Evolutionary conservation across 2,797 vertebrate genomes (phyloP), one percentile per base, ranked within the genome.

Genomic region (Enteromius argenteus): DNA sequence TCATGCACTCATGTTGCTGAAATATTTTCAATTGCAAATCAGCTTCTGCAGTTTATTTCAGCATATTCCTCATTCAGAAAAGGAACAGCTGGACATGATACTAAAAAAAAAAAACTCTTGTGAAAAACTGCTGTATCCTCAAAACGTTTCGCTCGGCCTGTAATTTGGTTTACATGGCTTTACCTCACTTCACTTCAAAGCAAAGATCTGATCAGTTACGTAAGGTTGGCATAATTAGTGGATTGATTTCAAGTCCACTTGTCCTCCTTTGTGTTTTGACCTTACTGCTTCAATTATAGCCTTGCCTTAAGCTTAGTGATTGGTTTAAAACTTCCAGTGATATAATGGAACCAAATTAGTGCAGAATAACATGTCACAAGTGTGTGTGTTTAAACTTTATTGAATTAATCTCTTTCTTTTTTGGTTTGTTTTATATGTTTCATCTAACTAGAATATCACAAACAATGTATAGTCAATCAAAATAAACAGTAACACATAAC

Each of bases 211-310:
- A 67, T 82, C 80, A 87, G 81, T 91, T 88, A 86, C 77, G 19
- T 88, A 90, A 91, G 35, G 35, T 76, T 46, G 75, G 11, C 30
- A 23, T 46, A 32, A 32, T 67, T 17, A 83, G 69, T 44, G 68
- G 79, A 92, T 92, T 92, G 89, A 67, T 78, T 46, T 39, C 23
- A 9, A 80, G 77, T 66, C 85, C 82, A 87, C 80, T 87, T 78
- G 85, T 58, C 84, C 88, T 14, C 81, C 32, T 56, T 83, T 73
- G 79, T 75, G 53, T 88, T 82, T 53, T 64, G 74, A 76, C 56
- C 80, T 80, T 4, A 72, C 46, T 39, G 64, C 76, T 83, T 44
- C 27, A 42, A 78, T 91, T 87, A 90, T 80, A 89, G 84, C 53
- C 58, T 84, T 80, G 23, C 69, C 83, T 58, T 91, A 90, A 86